Base-by-base conservation (phyloP, 2,888 invertebrate species). In the Thyatira batis region DNA sequence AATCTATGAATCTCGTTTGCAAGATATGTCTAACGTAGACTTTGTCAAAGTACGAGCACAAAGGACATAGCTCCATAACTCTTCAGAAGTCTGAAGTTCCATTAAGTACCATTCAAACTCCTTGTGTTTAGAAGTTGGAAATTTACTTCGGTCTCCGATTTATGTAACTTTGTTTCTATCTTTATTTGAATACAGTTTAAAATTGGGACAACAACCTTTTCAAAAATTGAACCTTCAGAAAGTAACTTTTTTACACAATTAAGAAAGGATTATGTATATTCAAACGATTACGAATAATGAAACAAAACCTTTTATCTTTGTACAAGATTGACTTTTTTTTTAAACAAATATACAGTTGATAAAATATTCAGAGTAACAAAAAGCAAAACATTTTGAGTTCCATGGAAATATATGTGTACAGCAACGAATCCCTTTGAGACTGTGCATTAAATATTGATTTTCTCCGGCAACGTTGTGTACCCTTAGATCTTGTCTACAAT, bases 401-500 rank as follows among this genome's bases (percentile, higher is more conserved):
- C 13, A 6, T 13, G 6, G 33, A 21, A 45, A 45, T 45, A 11
- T 9, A 20, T 21, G 45, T 63, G 33, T 27, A 25, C 20, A 25
- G 49, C 48, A 60, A 58, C 55, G 53, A 58, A 50, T 50, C 48
- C 62, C 58, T 59, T 54, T 51, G 48, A 58, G 55, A 59, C 61
- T 66, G 64, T 65, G 63, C 62, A 65, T 70, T 73, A 67, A 70
- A 73, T 76, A 78, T 80, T 77, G 76, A 77, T 76, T 78, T 75
- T 64, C 57, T 61, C 52, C 56, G 46, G 55, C 55, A 60, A 54
- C 65, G 69, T 73, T 71, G 71, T 73, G 65, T 71, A 71, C 77
- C 75, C 65, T 71, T 74, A 80, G 80, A 81, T 84, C 79, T 84
- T 81, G 71, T 80, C 78, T 67, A 65, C 74, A 79, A 81, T 74